Base-by-base conservation (phyloP, 2,888 invertebrate genomes). In the Drosophila nr. fundita region DNA sequence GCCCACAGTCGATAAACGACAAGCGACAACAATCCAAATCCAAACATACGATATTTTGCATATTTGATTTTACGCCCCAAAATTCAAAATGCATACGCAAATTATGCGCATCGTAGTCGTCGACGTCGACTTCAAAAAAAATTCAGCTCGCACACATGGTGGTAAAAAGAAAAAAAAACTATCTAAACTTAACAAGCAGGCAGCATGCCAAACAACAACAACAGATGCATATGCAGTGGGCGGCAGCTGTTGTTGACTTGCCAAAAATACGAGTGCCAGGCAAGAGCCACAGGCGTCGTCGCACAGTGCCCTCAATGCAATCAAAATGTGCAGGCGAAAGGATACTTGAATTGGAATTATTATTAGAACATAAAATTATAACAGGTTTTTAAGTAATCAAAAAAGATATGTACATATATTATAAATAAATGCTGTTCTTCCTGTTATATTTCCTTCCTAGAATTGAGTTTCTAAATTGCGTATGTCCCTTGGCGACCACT, bases 71-170 rank as follows among this genome's bases (percentile, higher is more conserved):
- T 71, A 89, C 85, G 85, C 85, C 85, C 87, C 71, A 55, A 78
- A 87, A 84, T 80, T 82, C 82, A 82, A 87, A 86, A 82, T 87
- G 76, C 89, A 87, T 74, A 84, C 82, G 85, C 85, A 87, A 84
- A 89, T 84, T 85, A 89, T 89, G 87, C 89, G 82, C 89, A 85
- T 76, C 87, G 82, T 75, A 65, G 83, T 82, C 54, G 74, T 62
- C 60, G 68, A 60, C 48, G 76, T 68, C 67, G 76, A 64, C 62
- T 66, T 48, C 38, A 63, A 45, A 54, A 68, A 76, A 76, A 80
- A 64, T 62, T 54, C 68, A 48, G 80, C 81, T 76, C 84, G 81
- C 82, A 79, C 84, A 87, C 83, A 88, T 78, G 78, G 80, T 64
- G 63, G 48, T 69, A 63, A 49, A 53, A 36, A 42, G 58, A 62